These are phyloP conservation scores for Aricia agestis DNA, from an alignment of 1,140 invertebrate species.

Conservation along the genomic window DNA sequence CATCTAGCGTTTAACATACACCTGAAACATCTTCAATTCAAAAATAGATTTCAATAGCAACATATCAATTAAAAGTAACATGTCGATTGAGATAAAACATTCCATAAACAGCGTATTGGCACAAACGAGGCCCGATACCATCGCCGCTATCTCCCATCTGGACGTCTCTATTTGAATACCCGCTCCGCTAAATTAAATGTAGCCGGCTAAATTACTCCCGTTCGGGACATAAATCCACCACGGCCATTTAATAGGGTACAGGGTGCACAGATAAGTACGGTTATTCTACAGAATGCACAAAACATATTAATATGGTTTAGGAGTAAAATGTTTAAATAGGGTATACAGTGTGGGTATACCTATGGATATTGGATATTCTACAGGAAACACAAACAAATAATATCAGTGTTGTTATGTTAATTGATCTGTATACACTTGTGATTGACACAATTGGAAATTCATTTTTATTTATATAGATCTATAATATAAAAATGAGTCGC, in stretches of 20 bases:
- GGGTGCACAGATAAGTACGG: neutral
- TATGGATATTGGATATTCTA: too few relatives aligned
- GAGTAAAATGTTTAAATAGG: too few relatives aligned
- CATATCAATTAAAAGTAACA: slow-evolving; percentile 15
- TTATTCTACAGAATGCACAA: too few relatives aligned
- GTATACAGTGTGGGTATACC: too few relatives aligned
- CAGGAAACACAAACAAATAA: too few relatives aligned
- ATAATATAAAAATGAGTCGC: too few relatives aligned
- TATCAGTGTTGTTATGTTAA: too few relatives aligned
- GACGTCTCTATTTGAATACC: slow-evolving; percentile 66
- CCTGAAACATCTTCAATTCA: neutral
- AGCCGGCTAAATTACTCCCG: slow-evolving; percentile 42
- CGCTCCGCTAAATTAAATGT: slow-evolving; percentile 54
- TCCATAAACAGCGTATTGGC: slow-evolving; percentile 13
- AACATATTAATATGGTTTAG: too few relatives aligned
- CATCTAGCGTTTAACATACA: too few relatives aligned
- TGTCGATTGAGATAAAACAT: slow-evolving; percentile 13
- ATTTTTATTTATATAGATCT: too few relatives aligned
- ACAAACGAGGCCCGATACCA: slow-evolving; percentile 57
- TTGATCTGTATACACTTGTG: too few relatives aligned
- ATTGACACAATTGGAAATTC: too few relatives aligned
- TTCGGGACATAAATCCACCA: slow-evolving; percentile 39
- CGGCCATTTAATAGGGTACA: slow-evolving; percentile 12
- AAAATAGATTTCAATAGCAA: slow-evolving; percentile 11
- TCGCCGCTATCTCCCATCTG: slow-evolving; percentile 55